These are phyloP conservation scores for Pogonomyrmex californicus DNA, from an alignment of 1,140 invertebrate genomes.

Conservation along the genomic window DNA sequence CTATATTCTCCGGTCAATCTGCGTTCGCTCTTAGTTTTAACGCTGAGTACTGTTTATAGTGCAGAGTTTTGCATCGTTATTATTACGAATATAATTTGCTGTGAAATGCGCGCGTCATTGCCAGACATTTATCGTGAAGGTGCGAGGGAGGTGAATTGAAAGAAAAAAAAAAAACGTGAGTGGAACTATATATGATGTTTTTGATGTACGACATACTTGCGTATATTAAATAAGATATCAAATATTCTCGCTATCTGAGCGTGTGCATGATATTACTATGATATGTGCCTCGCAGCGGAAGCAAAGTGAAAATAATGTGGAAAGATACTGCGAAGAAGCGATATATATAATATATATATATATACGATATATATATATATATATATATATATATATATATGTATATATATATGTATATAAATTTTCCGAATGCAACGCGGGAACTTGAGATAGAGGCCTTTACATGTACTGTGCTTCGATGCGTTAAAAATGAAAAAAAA, in stretches of 20 bases:
- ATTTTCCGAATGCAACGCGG: constrained; percentile 65
- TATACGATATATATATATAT: too few species aligned
- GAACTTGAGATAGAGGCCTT: constrained; percentile 79
- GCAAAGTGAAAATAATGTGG: constrained; percentile 33
- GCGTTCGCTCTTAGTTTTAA: constrained; percentile 71
- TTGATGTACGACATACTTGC: constrained; percentile 56
- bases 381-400: neutral
- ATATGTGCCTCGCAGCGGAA: constrained; percentile 71
- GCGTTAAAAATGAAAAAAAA: constrained; percentile 60
- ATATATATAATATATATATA: too few species aligned
- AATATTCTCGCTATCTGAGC: constrained; percentile 69
- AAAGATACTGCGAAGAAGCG: constrained; percentile 63
- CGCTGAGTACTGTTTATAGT: constrained; percentile 61
- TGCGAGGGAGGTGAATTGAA: neutral
- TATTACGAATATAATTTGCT: constrained; percentile 72
- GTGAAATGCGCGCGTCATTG: constrained; percentile 37
- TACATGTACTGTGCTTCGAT: constrained; percentile 78
- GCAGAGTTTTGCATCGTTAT: constrained; percentile 66
- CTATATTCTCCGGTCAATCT: constrained; percentile 68
- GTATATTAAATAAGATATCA: constrained; percentile 60
- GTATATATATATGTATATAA: constrained; percentile 36
- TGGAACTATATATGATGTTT: constrained; percentile 69
- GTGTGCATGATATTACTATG: constrained; percentile 72
- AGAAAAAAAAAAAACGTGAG: constrained; percentile 26
- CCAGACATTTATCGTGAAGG: constrained; percentile 27